phyloP scores from a whole-genome alignment of 2,797 vertebrate species.

The Pantherophis vulpinus region DNA sequence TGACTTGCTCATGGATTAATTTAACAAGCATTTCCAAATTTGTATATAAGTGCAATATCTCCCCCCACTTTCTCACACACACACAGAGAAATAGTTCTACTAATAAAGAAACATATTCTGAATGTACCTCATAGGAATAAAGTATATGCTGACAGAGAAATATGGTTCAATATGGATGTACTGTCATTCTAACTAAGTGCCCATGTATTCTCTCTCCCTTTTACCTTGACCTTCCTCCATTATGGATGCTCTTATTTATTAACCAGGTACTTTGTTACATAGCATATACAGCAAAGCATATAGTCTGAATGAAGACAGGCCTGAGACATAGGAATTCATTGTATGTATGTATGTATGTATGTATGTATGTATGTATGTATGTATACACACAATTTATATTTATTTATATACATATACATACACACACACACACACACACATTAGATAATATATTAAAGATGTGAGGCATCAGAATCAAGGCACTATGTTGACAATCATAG shows the following conservation, averaged over 20 bases:
- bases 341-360: neutral
- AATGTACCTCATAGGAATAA: neutral
- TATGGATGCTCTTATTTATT: neutral
- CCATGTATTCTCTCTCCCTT: neutral
- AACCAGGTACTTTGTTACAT: neutral
- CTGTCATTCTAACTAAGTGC: neutral
- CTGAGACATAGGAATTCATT: neutral
- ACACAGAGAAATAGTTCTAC: neutral
- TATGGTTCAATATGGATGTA: neutral
- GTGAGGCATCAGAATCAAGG: neutral
- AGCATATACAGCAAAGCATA: neutral
- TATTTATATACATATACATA: too few relatives aligned
- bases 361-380: too few relatives aligned
- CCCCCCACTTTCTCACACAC: too few relatives aligned
- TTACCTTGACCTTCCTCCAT: neutral
- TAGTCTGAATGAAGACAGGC: neutral
- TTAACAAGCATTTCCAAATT: neutral
- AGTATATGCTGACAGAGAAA: neutral
- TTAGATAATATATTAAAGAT: neutral
- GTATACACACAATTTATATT: too few relatives aligned
- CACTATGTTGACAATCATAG: neutral
- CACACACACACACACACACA: too few relatives aligned
- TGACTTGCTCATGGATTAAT: neutral
- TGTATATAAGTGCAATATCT: neutral
- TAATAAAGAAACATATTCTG: neutral